Conservation (phyloP, 2,888 invertebrate genomes). For the Xestoiulus laeticollis region DNA sequence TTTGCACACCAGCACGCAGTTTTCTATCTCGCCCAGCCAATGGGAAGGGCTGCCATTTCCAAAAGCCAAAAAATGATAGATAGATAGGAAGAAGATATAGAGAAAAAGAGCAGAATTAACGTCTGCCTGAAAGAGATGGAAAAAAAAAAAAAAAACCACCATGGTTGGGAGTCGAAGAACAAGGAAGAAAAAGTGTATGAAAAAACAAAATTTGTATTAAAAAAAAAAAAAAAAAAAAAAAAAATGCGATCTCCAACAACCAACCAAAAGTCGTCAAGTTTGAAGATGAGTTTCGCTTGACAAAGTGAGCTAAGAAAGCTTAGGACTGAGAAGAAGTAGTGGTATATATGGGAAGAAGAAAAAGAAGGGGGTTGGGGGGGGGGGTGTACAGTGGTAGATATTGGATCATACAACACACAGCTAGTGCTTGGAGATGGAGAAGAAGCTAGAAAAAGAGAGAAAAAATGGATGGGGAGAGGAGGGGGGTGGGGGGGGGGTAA, state of each 20-base stretch:
- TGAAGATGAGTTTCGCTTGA: constrained; percentile 37
- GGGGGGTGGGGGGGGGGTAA: constrained; percentile 9
- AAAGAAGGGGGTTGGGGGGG: neutral
- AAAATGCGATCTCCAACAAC: constrained; percentile 1
- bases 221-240: neutral
- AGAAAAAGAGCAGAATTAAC: constrained; percentile 16
- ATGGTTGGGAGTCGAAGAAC: constrained; percentile 1
- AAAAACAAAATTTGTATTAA: neutral
- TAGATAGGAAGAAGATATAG: constrained; percentile 23
- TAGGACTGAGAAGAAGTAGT: neutral
- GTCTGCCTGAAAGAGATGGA: constrained; percentile 21
- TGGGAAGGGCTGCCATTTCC: neutral
- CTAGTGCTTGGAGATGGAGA: neutral
- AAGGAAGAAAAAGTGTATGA: neutral
- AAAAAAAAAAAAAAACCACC: neutral
- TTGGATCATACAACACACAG: too few species aligned
- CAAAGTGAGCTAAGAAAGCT: constrained; percentile 37
- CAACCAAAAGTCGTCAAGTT: constrained; percentile 37
- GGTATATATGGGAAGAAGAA: neutral
- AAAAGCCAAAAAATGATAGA: constrained; percentile 24
- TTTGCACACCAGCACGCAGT: constrained; percentile 42
- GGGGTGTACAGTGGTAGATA: neutral
- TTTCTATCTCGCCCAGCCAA: neutral
- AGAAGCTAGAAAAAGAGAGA: neutral
- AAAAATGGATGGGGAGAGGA: neutral